These are phyloP conservation scores for Halictus ligatus DNA, from an alignment of 2,888 invertebrate species.

Conservation along the genomic window DNA sequence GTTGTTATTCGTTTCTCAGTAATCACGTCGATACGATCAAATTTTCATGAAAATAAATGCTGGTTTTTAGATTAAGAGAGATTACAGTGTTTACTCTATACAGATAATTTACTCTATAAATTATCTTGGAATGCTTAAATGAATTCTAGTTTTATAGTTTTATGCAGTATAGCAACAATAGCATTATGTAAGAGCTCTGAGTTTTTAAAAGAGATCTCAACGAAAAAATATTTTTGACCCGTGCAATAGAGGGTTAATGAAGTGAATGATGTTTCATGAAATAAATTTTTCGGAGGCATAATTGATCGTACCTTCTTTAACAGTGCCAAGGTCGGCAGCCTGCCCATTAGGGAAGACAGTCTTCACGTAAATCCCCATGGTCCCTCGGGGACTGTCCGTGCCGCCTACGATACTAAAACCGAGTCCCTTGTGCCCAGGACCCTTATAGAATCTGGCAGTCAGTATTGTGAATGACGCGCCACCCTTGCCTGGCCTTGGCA, in stretches of 20 bases:
- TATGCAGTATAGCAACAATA: too few species aligned
- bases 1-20: not conserved
- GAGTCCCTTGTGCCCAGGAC: constrained; percentile 93
- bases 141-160: too few species aligned
- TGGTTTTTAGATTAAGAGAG: too few species aligned
- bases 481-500: constrained; percentile 86
- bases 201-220: too few species aligned
- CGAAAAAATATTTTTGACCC: too few species aligned
- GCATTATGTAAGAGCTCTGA: too few species aligned
- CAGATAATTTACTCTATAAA: too few species aligned
- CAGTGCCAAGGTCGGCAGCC: constrained; percentile 91
- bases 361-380: constrained; percentile 95
- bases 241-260: not conserved
- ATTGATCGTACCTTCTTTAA: constrained; percentile 90
- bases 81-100: too few species aligned
- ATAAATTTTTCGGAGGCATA: not conserved
- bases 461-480: constrained; percentile 85
- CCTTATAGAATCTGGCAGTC: constrained; percentile 90
- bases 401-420: constrained; percentile 97
- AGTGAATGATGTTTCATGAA: not conserved
- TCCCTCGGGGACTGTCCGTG: constrained; percentile 92
- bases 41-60: not conserved
- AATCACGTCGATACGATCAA: not conserved
- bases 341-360: constrained; percentile 94
- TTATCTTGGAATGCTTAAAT: too few species aligned